Base-by-base conservation (phyloP, 2,888 invertebrate genomes). In the Bedellia somnulentella region DNA sequence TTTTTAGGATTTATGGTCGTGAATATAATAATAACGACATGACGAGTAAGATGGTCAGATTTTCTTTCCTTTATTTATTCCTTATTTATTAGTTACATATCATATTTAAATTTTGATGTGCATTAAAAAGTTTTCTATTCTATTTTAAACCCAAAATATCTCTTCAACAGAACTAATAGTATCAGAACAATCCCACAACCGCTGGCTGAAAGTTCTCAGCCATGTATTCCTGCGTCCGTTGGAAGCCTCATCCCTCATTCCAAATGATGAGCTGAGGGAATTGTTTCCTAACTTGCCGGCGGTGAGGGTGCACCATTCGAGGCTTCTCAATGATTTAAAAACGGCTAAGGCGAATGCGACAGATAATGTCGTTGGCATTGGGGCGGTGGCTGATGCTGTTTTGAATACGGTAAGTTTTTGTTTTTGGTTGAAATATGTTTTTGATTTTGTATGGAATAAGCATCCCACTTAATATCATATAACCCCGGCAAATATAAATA, bases 141-240 rank as follows among this genome's bases (percentile, higher is more conserved):
- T n/a, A n/a, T n/a, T n/a, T n/a, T n/a, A n/a, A n/a, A n/a, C n/a
- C n/a, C n/a, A n/a, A n/a, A n/a, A n/a, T n/a, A n/a, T n/a, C n/a
- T n/a, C n/a, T n/a, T n/a, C n/a, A n/a, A n/a, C 68, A 86, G 85
- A 86, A 61, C 57, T 86, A 29, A 85, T 86, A 47, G 87, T 93
- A 50, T 91, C 95, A 9, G 94, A 95, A 59, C 80, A 86, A 38
- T 88, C 92, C 10, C 93, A 95, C 77, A 87, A 93, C 30, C 83
- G 93, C 32, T 91, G 90, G 70, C 79, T 96, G 43, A 89, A 89
- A 56, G 89, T 94, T 3, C 77, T 96, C 28, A 86, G 89, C 43
- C 80, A 82, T 37, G 81, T 94, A 41, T 96, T 95, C 78, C 86
- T 87, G 42, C 81, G 81, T 29, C 91, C 91, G 1, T 79, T 96